Base-by-base conservation (phyloP, 2,888 invertebrate genomes). In the Melinaea menophilus region DNA sequence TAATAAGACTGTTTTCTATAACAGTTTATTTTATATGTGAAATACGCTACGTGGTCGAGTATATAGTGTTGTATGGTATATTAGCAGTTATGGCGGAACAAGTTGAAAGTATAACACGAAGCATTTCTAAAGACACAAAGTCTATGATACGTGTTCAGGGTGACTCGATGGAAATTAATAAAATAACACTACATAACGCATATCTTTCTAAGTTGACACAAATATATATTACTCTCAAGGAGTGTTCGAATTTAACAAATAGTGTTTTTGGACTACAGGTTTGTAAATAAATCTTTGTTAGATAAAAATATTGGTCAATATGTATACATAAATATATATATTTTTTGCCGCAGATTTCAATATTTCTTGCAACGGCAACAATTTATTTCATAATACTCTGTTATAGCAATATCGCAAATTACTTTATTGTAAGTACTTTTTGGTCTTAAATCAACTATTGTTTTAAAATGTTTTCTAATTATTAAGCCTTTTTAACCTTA, bases 41-140 rank as follows among this genome's bases (percentile, higher is more conserved):
- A 37, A 35, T 62, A 33, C 65, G 69, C 2, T 64, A 62, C 47
- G 13, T 48, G 5, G 54, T 63, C 54, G 77, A 79, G 62, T 76
- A 72, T 58, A 65, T 74, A n/a, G 60, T 73, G 2, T 5, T 77
- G 5, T 68, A 72, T 55, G 69, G 65, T 51, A 63, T 76, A 55
- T 61, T 80, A 0, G 67, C 57, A 9, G 62, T 76, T 7, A 66
- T 77, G 37, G 72, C 76, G 55, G 72, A 77, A 33, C 81, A 80
- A 63, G 37, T 79, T n/a, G 65, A 69, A 55, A 66, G 61, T 41
- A 71, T 79, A 7, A 72, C 65, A 3, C 66, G 73, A 56, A 73
- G 68, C 54, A 59, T 65, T 33, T 13, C 34, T 4, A 59, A 56
- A 1, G 57, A 62, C 11, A 56, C 56, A 34, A 48, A 55, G 5